These are phyloP conservation scores for Drosophila bifasciata DNA, from an alignment of 1,140 invertebrate species.

Conservation along the genomic window DNA sequence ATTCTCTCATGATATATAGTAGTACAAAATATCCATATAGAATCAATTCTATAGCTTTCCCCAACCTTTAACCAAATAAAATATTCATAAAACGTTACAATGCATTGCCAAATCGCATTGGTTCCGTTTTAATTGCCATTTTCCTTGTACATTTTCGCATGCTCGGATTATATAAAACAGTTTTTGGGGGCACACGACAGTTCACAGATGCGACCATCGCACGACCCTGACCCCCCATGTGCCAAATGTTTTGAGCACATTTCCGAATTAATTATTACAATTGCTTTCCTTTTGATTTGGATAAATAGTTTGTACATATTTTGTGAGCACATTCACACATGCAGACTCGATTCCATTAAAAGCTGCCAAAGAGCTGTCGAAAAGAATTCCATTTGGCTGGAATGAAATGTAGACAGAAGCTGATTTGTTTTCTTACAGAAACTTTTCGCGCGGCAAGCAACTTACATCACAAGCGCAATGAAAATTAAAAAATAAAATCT, in stretches of 20 bases:
- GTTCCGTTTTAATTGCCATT: constrained; percentile 13
- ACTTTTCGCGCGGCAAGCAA: constrained; percentile 55
- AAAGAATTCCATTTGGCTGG: constrained; percentile 31
- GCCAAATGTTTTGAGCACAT: background rate
- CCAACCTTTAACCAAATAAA: too few relatives aligned
- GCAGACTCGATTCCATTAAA: constrained; percentile 64
- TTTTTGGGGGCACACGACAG: constrained; percentile 29
- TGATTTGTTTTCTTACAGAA: constrained; percentile 53
- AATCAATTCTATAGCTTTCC: too few relatives aligned
- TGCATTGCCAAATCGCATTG: background rate
- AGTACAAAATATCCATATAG: too few relatives aligned
- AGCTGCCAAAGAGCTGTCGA: constrained; percentile 54
- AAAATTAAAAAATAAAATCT: constrained; percentile 36
- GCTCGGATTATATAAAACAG: background rate
- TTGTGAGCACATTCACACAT: constrained; percentile 33
- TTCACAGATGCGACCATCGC: constrained; percentile 18
- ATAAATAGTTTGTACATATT: background rate
- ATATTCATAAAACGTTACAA: background rate
- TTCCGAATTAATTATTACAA: constrained; percentile 35
- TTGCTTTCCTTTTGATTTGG: constrained; percentile 34
- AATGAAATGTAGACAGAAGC: constrained; percentile 41
- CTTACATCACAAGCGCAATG: constrained; percentile 47
- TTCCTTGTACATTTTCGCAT: background rate
- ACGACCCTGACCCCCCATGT: constrained; percentile 29
- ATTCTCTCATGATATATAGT: too few relatives aligned